Percentiles rank a stretch among this genome's conserved stretches.
Evolutionary conservation across 2,113 vertebrate species (phyloP).

Genomic region (Octodon degus): DNA sequence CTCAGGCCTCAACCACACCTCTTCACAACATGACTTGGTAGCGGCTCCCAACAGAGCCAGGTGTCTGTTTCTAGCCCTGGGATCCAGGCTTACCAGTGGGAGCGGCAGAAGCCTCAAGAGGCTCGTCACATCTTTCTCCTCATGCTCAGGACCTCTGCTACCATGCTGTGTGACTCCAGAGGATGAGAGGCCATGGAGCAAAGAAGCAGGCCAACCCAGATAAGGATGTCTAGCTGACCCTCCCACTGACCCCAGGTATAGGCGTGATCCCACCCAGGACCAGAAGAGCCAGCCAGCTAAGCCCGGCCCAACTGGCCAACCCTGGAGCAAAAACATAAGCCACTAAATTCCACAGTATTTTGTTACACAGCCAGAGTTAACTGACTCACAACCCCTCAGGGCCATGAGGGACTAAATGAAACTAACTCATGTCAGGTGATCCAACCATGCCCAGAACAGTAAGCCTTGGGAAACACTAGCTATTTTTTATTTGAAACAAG

Average conservation of each 20-base stretch:
- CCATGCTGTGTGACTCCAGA: neutral
- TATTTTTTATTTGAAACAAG: neutral
- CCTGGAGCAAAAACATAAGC: neutral
- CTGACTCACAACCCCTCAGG: neutral
- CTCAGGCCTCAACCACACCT: neutral
- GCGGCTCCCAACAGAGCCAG: neutral
- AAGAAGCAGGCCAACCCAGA: neutral
- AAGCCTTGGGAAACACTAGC: neutral
- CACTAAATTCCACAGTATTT: neutral
- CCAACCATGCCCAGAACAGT: neutral
- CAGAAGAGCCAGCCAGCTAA: neutral
- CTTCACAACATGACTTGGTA: neutral
- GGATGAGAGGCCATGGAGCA: neutral
- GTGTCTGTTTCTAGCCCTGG: neutral
- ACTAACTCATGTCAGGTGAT: neutral
- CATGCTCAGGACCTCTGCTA: neutral
- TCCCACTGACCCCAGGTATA: neutral
- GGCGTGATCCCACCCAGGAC: neutral
- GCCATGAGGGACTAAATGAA: neutral
- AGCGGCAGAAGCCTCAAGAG: neutral
- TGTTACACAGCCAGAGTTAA: neutral
- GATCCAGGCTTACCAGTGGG: neutral
- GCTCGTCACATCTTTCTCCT: neutral
- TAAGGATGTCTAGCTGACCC: neutral
- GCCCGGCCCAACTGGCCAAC: neutral